Base-by-base conservation (phyloP, 2,797 vertebrate genomes). In the Oreochromis grahami region DNA sequence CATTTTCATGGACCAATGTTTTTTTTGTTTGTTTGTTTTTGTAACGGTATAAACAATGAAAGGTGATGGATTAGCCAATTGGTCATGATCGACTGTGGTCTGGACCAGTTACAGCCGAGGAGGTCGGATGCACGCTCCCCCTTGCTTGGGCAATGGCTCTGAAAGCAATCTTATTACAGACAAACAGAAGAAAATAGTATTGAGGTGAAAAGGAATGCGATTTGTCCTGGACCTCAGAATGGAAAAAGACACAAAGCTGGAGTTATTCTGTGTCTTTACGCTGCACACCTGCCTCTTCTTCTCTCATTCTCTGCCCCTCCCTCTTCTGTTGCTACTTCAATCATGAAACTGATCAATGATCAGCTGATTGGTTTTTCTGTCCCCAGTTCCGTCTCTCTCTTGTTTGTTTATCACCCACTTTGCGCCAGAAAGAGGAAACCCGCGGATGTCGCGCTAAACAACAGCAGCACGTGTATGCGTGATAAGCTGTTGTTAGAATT, bases 381-480 rank as follows among this genome's bases (percentile, higher is more conserved):
- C 26, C 26, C 26, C 26, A 26, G 26, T 26, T 2, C 26, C 26
- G 26, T 26, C 26, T 26, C 11, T 24, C n/a, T 53, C 52, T 53
- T 53, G 52, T 53, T 53, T 53, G 21, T 24, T 53, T 53, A 24
- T 53, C 0, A 3, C 11, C 11, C 21, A 53, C 21, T 53, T 53
- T 24, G n/a, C 51, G 1, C n/a, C 52, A 53, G 52, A 53, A 13
- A 53, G 6, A 53, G 21, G 52, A 53, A 0, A 51, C 19, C 50
- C 0, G 5, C 5, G 3, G 50, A 51, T n/a, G 19, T 51, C 50
- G 3, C 50, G 0, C 19, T n/a, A 51, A 51, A 24, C 2, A 53
- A 24, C 51, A 53, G 11, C 51, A 53, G 51, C 51, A 53, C 0
- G n/a, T 24, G 24, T 24, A 24, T 13, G n/a, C n/a, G 0, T 53